Evolutionary conservation across 2,797 vertebrate species (phyloP), one percentile per base, ranked within the genome.

Genomic region (Enteromius argenteus): DNA sequence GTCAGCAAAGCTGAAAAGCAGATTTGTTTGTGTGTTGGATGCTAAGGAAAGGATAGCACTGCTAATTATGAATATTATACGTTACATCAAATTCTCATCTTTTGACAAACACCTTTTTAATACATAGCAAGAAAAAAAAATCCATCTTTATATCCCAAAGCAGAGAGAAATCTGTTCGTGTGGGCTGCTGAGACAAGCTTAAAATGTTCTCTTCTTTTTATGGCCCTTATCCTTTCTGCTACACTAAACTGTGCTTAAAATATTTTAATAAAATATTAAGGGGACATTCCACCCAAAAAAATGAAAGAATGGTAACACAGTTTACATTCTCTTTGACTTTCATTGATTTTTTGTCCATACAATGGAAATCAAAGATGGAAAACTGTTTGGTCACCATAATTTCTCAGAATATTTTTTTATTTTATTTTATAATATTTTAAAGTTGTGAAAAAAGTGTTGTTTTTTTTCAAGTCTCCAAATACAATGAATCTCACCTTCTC

Each of bases 1-100:
- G 75, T 87, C 39, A 39, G 76, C 77, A 77, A 80, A 81, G 56
- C 64, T 80, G 68, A 78, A 81, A 84, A 81, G 78, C 62, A 66
- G 32, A 79, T 85, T 66, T 81, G 84, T 53, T 66, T 81, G 62
- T 68, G 71, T 15, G 72, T 81, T 30, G 58, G 13, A 66, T 77
- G 14, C 8, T 42, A 83, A 80, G 23, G 66, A 49, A 75, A 58
- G 51, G 49, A 49, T n/a, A 56, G 56, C 60, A 46, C 64, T 80
- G 53, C 76, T 64, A 79, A 81, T 56, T 23, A 69, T 19, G n/a
- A 64, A 64, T 49, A 81, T 60, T 60, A 74, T 4, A 35, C 13
- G 9, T 39, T 27, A 23, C 8, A 51, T 73, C 7, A 35, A 32
- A 35, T 73, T 49, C 35, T 39, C 32, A 19, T 56, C n/a, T 80